Percentiles rank a stretch among this genome's conserved stretches.
Evolutionary conservation across 1,140 invertebrate species (phyloP).

Genomic region (Caenorhabditis latens): DNA sequence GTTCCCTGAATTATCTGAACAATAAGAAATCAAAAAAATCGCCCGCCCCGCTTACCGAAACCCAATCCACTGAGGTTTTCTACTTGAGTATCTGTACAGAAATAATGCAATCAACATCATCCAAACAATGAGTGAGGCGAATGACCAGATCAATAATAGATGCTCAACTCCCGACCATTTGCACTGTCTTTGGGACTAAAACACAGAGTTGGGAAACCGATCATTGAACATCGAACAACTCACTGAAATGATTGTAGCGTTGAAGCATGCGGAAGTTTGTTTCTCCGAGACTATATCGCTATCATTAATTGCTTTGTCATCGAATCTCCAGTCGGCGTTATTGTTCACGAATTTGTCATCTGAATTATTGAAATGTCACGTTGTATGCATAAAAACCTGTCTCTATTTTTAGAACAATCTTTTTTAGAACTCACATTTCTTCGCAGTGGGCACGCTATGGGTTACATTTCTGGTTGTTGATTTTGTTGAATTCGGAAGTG

Average conservation of each 20-base stretch:
- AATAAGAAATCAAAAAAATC: neutral
- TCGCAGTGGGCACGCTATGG: slow-evolving; percentile 31
- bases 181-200: slow-evolving; percentile 32
- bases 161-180: slow-evolving; percentile 55
- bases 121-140: slow-evolving; percentile 55
- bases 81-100: slow-evolving; percentile 47
- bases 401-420: too few relatives aligned
- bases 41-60: neutral
- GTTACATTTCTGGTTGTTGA: slow-evolving; percentile 40
- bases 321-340: slow-evolving; percentile 56
- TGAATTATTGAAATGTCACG: neutral
- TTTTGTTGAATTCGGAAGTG: slow-evolving; percentile 15
- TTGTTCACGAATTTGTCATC: slow-evolving; percentile 49
- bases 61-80: slow-evolving; percentile 47
- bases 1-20: slow-evolving; percentile 25
- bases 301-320: slow-evolving; percentile 58
- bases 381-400: neutral
- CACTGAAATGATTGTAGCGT: slow-evolving; percentile 51
- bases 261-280: slow-evolving; percentile 29
- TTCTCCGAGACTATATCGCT: slow-evolving; percentile 55
- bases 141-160: slow-evolving; percentile 56
- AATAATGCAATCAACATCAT: slow-evolving; percentile 48
- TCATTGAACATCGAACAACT: neutral
- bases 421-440: slow-evolving; percentile 14
- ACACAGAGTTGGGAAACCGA: neutral